These are phyloP conservation scores for Parascotia fuliginaria DNA, from an alignment of 2,888 invertebrate species.

Conservation along the genomic window DNA sequence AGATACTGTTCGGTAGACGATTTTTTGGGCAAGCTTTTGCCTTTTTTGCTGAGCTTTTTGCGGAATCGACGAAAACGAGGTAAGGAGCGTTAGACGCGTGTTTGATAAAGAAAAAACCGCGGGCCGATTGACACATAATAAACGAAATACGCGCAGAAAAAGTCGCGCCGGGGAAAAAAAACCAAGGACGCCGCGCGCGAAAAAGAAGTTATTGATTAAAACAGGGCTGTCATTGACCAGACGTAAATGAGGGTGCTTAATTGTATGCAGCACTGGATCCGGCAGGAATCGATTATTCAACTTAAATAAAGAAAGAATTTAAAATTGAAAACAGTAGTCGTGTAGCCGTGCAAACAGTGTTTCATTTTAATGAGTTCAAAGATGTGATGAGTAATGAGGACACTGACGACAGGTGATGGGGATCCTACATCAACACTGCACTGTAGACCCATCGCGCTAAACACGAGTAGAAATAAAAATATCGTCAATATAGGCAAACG, in stretches of 20 bases:
- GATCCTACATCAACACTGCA: neutral
- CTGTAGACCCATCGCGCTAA: neutral
- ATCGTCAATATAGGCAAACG: constrained; percentile 1
- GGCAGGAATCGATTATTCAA: constrained; percentile 64
- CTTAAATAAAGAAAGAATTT: constrained; percentile 50
- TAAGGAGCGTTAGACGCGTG: constrained; percentile 58
- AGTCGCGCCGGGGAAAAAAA: constrained; percentile 83
- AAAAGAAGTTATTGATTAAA: constrained; percentile 86
- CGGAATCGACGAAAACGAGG: constrained; percentile 71
- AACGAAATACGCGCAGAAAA: constrained; percentile 82
- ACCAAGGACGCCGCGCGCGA: constrained; percentile 81
- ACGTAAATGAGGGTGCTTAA: constrained; percentile 85
- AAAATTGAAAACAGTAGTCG: constrained; percentile 47
- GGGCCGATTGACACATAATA: constrained; percentile 79
- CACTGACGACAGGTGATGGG: neutral
- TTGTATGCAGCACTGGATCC: constrained; percentile 78
- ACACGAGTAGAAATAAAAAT: neutral
- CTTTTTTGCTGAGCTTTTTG: constrained; percentile 81
- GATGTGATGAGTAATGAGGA: constrained; percentile 15
- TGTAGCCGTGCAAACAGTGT: constrained; percentile 33
- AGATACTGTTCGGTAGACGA: constrained; percentile 83
- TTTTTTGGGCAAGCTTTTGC: constrained; percentile 83
- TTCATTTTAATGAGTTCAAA: constrained; percentile 24
- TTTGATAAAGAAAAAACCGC: constrained; percentile 59
- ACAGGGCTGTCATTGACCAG: constrained; percentile 85